A percentile compares a stretch with the other conserved stretches of the same genome.
phyloP scores from a whole-genome alignment of 2,797 vertebrate species.

The Acomys russatus region DNA sequence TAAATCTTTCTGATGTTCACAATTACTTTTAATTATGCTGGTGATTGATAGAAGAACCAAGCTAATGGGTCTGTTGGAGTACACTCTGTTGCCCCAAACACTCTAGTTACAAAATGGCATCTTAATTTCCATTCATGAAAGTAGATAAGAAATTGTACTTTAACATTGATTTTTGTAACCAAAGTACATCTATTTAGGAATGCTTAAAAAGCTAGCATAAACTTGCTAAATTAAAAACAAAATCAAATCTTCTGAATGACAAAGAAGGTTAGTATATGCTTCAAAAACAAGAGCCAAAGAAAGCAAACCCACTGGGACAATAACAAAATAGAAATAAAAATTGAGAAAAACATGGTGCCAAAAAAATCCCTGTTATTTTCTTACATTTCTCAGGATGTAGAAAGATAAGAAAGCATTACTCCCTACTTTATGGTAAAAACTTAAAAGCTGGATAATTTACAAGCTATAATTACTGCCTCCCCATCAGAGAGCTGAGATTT shows the following conservation, averaged over 20 bases:
- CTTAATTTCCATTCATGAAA: constrained; percentile 15
- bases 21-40: background rate
- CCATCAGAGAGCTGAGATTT: background rate
- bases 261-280: background rate
- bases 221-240: background rate
- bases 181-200: background rate
- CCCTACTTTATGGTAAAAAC: background rate
- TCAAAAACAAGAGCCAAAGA: background rate
- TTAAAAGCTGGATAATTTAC: background rate
- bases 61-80: background rate
- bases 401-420: background rate
- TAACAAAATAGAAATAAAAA: background rate
- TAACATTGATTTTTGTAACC: background rate
- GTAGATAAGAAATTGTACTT: constrained; percentile 15
- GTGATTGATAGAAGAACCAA: background rate
- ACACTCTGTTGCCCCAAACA: background rate
- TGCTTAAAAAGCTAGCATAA: background rate
- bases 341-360: background rate
- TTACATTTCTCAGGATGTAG: background rate
- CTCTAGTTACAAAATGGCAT: background rate
- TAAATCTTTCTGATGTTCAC: background rate
- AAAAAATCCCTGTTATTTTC: background rate
- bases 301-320: background rate
- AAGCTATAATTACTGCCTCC: background rate
- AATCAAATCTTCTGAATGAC: background rate